Percentiles rank a stretch among this genome's conserved stretches.
Conservation (phyloP, 35 echinoderm and acorn worm species). For the Ophiothrix spiculata region DNA sequence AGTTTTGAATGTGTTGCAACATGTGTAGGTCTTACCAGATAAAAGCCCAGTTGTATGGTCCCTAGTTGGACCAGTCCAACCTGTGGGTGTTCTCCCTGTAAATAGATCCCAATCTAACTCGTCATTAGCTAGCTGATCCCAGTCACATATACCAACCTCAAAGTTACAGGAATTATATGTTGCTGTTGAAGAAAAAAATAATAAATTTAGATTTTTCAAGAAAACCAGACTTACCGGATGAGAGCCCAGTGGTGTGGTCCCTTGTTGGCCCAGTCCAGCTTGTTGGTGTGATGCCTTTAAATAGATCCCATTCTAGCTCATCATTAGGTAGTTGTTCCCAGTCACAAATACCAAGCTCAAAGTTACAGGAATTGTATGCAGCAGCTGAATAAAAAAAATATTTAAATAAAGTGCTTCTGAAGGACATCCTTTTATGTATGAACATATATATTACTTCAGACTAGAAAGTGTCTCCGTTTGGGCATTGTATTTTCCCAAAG, state of each 20-base stretch:
- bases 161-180: conserved; percentile 66
- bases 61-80: conserved; percentile 64
- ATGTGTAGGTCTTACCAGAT: conserved; percentile 54
- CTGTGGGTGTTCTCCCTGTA: conserved; percentile 27
- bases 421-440: no score
- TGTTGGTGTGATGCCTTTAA: conserved; percentile 44
- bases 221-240: conserved; percentile 22
- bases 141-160: conserved; percentile 68
- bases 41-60: conserved; percentile 63
- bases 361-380: conserved; percentile 52
- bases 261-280: conserved; percentile 37
- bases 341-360: conserved; percentile 68
- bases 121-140: conserved; percentile 64
- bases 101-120: conserved; percentile 81
- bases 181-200: conserved; percentile 11
- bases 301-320: conserved; percentile 70
- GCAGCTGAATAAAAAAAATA: conserved; percentile 28
- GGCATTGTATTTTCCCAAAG: no score
- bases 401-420: no score
- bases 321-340: conserved; percentile 76
- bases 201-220: no score
- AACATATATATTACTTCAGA: no score
- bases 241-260: conserved; percentile 38
- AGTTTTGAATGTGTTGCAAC: no score
- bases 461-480: no score